phyloP scores from a whole-genome alignment of 1,140 invertebrate species.

The Bombyx mori region DNA sequence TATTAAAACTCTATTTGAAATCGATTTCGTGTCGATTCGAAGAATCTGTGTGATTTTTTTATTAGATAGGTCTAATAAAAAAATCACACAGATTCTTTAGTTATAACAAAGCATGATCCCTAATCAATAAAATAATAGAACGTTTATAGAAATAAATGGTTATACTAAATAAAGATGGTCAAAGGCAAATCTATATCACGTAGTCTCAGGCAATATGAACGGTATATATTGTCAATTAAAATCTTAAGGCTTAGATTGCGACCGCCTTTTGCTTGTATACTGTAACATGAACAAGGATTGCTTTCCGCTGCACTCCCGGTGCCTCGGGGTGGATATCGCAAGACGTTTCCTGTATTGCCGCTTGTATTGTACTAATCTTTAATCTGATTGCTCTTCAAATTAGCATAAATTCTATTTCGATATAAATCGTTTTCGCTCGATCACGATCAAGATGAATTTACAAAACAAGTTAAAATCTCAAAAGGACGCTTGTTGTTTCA shows the following conservation, averaged over 20 bases:
- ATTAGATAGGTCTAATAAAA: too few species aligned
- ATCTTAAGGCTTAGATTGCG: conserved; percentile 37
- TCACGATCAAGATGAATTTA: too few species aligned
- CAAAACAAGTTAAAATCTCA: too few species aligned
- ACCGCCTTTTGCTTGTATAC: conserved; percentile 58
- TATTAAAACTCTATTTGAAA: too few species aligned
- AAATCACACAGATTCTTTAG: too few species aligned
- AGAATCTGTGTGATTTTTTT: too few species aligned
- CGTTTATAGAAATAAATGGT: too few species aligned
- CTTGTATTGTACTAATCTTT: conserved; percentile 39
- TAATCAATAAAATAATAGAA: too few species aligned
- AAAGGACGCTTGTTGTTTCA: too few species aligned
- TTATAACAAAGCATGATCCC: too few species aligned
- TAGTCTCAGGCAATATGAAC: conserved; percentile 12
- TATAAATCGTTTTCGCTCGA: too few species aligned
- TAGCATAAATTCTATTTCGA: conserved; percentile 58
- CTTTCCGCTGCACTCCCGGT: conserved; percentile 49
- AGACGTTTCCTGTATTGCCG: conserved; percentile 61
- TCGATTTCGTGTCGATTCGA: too few species aligned
- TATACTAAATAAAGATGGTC: conserved; percentile 18
- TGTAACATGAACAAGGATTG: conserved; percentile 48
- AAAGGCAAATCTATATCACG: conserved; percentile 40
- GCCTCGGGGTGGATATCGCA: conserved; percentile 52
- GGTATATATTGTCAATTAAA: conserved; percentile 57
- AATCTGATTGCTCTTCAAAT: conserved; percentile 47